Conservation (phyloP, 64 coral and sea anemone genomes). For the Anthopleura sola region DNA sequence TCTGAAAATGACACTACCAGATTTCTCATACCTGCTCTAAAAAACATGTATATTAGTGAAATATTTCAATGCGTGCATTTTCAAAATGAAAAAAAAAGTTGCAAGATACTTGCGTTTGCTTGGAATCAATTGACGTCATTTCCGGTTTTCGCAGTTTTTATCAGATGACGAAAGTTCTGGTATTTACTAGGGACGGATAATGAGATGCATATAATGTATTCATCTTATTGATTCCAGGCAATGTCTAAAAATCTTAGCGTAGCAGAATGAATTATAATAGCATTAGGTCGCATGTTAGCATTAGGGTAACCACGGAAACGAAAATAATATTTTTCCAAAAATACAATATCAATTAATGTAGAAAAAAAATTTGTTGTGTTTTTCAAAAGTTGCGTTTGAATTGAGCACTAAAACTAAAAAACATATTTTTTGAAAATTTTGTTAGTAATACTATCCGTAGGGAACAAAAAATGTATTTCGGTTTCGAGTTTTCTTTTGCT, state of each 20-base stretch:
- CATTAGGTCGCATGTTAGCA: background rate
- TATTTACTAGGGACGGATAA: no score
- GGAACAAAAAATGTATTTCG: no score
- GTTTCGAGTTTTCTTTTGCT: no score
- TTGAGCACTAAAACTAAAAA: background rate
- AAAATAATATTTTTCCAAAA: slow-evolving; percentile 7
- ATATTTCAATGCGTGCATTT: background rate
- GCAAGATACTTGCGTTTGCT: background rate
- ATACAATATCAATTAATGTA: background rate
- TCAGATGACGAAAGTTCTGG: no score
- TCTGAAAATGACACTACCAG: background rate
- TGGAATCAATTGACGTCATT: background rate
- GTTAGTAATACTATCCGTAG: no score
- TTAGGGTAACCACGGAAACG: background rate
- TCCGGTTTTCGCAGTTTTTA: background rate
- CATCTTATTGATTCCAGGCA: background rate
- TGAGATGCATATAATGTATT: no score
- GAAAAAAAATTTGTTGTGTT: background rate
- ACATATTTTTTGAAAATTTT: no score
- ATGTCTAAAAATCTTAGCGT: background rate
- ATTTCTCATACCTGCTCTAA: background rate
- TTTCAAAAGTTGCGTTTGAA: background rate
- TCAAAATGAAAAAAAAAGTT: background rate
- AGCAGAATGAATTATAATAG: background rate
- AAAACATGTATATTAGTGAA: background rate